phyloP scores from a whole-genome alignment of 2,113 vertebrate species.

The Piprites chloris region DNA sequence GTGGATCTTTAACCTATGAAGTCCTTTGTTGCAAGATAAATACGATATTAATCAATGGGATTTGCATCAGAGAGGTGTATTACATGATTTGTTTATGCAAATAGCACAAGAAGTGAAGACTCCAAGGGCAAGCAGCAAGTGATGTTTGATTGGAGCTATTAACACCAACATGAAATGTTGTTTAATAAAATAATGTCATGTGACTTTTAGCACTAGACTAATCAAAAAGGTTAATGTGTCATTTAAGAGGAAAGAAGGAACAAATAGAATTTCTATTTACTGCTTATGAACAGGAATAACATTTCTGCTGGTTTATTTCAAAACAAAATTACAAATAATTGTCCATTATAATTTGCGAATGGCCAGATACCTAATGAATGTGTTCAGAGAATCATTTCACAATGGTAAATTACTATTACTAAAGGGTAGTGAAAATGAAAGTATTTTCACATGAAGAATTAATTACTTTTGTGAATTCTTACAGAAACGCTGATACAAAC shows the following conservation, averaged over 20 bases:
- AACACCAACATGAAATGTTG: background rate
- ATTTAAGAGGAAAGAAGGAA: background rate
- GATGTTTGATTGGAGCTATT: slow-evolving; percentile 44
- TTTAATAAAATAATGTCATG: slow-evolving; percentile 28
- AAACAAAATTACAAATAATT: background rate
- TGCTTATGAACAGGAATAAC: background rate
- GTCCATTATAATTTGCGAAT: background rate
- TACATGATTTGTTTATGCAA: slow-evolving; percentile 55
- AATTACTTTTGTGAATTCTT: background rate
- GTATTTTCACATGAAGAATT: background rate
- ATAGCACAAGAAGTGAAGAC: slow-evolving; percentile 12
- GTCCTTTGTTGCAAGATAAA: slow-evolving; percentile 21
- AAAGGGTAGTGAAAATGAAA: background rate
- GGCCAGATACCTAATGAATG: background rate
- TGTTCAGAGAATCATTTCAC: background rate
- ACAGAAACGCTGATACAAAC: background rate
- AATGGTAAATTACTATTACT: background rate
- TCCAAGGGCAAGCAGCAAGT: slow-evolving; percentile 45
- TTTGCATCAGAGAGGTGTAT: slow-evolving; percentile 20
- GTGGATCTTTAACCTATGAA: slow-evolving; percentile 14
- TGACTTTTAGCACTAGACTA: slow-evolving; percentile 8
- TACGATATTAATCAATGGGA: slow-evolving; percentile 30
- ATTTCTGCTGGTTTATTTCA: background rate
- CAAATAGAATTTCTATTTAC: background rate
- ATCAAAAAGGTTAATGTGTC: background rate